Base-by-base conservation (phyloP, 2,113 vertebrate genomes). In the Lophura nycthemera region DNA sequence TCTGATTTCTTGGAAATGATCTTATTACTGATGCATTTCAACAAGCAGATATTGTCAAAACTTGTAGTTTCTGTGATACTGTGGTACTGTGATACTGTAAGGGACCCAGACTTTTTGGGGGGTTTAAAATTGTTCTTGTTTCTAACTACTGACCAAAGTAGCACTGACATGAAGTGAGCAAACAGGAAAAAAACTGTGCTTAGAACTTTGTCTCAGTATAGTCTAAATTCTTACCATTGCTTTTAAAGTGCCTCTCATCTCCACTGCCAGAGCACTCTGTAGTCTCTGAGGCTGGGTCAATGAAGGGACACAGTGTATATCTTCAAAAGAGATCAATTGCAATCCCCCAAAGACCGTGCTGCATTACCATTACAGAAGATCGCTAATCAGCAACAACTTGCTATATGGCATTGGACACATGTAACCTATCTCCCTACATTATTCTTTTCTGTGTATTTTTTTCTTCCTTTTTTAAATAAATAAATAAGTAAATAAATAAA, bases 281-380 rank as follows among this genome's bases (percentile, higher is more conserved):
- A 92, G 75, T 82, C 81, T 72, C 14, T 69, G 79, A 69, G 83
- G 50, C 76, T 82, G 86, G 95, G 71, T 96, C 92, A 97, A 13
- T 52, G 42, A 40, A 70, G 80, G 78, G 54, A 69, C 75, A 88
- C 63, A 88, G 10, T 67, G 77, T 91, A n/a, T 69, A 36, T 85
- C 90, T 95, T 92, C 86, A 65, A 22, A 83, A 78, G 72, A 94
- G 76, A 96, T 95, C 85, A 93, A 34, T 34, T 91, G 83, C 82
- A 92, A 82, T 91, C 48, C 88, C 71, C 85, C 34, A 50, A 86
- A 91, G 85, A 65, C 82, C 61, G 10, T 52, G 60, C 69, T 92
- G 89, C 85, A 88, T 95, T 91, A 47, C 93, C 85, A 81, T 95
- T 61, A 94, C 79, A 93, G 56, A 94, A 42, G 84, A 95, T 83